Base-by-base conservation (phyloP, 1,140 invertebrate genomes). In the Lepidurus apus region DNA sequence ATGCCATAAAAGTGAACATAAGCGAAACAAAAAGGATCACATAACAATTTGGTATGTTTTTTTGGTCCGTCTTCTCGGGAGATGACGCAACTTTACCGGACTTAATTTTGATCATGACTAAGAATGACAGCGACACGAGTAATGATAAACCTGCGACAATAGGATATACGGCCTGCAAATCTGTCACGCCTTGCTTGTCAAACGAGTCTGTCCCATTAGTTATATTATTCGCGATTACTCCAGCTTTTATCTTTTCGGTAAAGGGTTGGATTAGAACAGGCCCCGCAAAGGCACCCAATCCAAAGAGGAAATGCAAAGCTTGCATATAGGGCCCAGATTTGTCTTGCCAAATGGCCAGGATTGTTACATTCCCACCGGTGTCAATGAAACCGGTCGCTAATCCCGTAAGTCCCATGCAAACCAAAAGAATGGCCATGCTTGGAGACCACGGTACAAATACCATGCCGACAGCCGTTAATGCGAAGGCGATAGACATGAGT, bases 291-390 rank as follows among this genome's bases (percentile, higher is more conserved):
- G 87, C 86, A 43, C 88, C 88, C 44, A 88, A 79, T 24, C 86
- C 87, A 84, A 88, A 88, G 26, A 85, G 85, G 82, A 88, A 88
- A 80, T 89, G 88, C 43, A 89, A 78, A 6, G 86, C 83, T 81
- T 89, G 88, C 80, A 89, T 85, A 79, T 86, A 88, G 6, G 87
- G 87, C 5, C 84, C 85, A 81, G 86, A 87, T 73, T 85, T 83
- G 74, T 84, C 83, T 10, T 85, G 85, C 87, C 87, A 89, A 8
- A 88, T 82, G 75, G 85, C 82, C 10, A 88, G 82, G 81, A 87
- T 87, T 74, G 86, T 83, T 7, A 87, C 85, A 84, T 88, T 88
- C n/a, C 86, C 85, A 77, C 87, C 85, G 82, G 85, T 86, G 79
- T 86, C 85, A 8, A 87, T 81, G 24, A 86, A 83, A 9, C 85